Evolutionary conservation across 2,888 invertebrate species (phyloP), one percentile per base, ranked within the genome.

Genomic region (Eulithis prunata): DNA sequence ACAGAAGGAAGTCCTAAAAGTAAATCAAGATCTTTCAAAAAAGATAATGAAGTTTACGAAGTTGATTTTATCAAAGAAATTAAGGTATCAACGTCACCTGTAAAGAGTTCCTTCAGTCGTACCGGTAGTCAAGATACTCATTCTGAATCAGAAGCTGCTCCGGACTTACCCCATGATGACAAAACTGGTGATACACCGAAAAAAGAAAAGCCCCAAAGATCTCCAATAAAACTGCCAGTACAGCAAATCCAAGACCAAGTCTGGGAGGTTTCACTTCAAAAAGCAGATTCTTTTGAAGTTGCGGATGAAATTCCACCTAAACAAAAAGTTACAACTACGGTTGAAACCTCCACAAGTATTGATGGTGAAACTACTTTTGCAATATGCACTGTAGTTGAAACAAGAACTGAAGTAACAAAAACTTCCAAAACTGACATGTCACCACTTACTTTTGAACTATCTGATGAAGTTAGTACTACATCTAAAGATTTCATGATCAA

Each of bases 121-220:
- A 93, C 93, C 58, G 93, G 93, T 58, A 94, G 94, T 79, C 94
- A 94, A 81, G 94, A 94, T 70, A 94, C 94, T 21, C 94, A 94
- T 71, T 94, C 94, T 1, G 94, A 94, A 76, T 94, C 94, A 6
- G 94, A 94, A 84, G 80, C 86, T 49, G 93, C 93, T 13, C 93
- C 94, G 28, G 94, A 94, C 71, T 80, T 93, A 64, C 93, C 93
- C 45, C 90, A 93, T 62, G 91, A 93, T 74, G 88, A 89, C 12
- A 91, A 82, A 75, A 83, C 84, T 56, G 83, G 83, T 55, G 90
- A 91, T 38, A 87, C 87, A 6, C 88, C 90, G 14, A 88, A 90
- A 73, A 89, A 85, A 76, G 88, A 89, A 47, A 87, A 89, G 79
- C 62, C 69, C n/a, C 67, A 75, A 46, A 87, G 84, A 73, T 90